Percentiles rank a stretch among this genome's conserved stretches.
Evolutionary conservation across 2,888 invertebrate species (phyloP).

Genomic region (Neocrepidodera transversa): DNA sequence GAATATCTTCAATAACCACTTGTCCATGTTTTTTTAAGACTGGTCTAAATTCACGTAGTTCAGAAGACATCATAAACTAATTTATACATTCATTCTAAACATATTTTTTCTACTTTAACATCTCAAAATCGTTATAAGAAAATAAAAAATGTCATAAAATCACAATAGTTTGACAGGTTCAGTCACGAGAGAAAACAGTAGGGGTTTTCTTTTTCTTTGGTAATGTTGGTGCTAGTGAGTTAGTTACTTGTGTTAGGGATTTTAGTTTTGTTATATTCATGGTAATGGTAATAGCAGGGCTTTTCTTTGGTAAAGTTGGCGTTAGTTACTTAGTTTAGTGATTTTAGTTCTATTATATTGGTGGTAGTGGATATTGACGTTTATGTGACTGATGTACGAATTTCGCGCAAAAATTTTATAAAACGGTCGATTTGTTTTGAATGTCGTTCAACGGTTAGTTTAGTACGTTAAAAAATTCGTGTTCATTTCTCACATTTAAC

Average conservation of each 20-base stretch:
- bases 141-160: no score
- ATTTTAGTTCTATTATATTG: no score
- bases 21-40: conserved; percentile 68
- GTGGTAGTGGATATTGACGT: no score
- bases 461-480: conserved; percentile 13
- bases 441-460: conserved; percentile 28
- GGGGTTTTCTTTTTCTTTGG: no score
- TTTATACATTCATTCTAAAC: background rate
- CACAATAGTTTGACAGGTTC: no score
- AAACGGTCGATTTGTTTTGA: conserved; percentile 40
- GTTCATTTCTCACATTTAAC: background rate
- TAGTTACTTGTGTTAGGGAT: no score
- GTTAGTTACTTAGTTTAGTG: no score
- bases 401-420: conserved; percentile 16
- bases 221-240: no score
- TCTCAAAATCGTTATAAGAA: background rate
- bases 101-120: background rate
- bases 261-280: no score
- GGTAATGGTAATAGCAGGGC: no score
- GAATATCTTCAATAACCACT: conserved; percentile 78
- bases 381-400: background rate
- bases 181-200: no score
- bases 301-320: no score
- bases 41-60: conserved; percentile 47
- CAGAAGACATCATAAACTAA: conserved; percentile 39